phyloP scores from a whole-genome alignment of 2,888 invertebrate species.

The Eremobia ochroleuca region DNA sequence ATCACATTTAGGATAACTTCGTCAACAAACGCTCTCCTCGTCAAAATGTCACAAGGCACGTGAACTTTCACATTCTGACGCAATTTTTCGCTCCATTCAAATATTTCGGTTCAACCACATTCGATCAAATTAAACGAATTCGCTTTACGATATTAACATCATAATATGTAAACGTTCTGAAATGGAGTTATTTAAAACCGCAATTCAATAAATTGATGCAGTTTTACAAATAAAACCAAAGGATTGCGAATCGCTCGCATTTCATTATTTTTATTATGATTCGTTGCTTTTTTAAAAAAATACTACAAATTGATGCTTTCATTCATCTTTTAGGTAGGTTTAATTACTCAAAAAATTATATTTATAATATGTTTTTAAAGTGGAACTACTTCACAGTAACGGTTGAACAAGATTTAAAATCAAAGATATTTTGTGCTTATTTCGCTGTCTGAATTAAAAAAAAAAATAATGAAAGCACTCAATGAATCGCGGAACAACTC shows the following conservation, averaged over 20 bases:
- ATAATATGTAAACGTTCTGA: not conserved
- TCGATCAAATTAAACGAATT: constrained; percentile 22
- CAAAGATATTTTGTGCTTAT: not conserved
- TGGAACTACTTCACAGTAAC: not conserved
- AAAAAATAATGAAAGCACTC: not conserved
- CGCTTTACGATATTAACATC: not conserved
- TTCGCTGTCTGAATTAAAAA: not conserved
- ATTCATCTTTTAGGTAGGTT: not conserved
- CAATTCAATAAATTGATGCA: not conserved
- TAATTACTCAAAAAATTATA: not conserved
- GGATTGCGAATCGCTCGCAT: not conserved
- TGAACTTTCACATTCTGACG: constrained; percentile 43
- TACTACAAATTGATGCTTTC: not conserved
- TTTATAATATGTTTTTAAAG: not conserved
- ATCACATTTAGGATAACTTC: constrained; percentile 18
- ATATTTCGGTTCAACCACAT: constrained; percentile 9
- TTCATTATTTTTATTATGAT: not conserved
- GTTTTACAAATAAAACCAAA: constrained; percentile 1
- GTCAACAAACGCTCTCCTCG: not conserved
- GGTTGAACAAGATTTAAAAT: not conserved
- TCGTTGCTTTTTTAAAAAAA: not conserved
- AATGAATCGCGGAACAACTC: not conserved
- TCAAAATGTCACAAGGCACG: constrained; percentile 19
- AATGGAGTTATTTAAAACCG: constrained; percentile 24
- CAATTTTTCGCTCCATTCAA: constrained; percentile 16